Percentiles rank a stretch among this genome's conserved stretches.
Conservation (phyloP, 1,140 invertebrate species). For the Daktulosphaira vitifoliae region DNA sequence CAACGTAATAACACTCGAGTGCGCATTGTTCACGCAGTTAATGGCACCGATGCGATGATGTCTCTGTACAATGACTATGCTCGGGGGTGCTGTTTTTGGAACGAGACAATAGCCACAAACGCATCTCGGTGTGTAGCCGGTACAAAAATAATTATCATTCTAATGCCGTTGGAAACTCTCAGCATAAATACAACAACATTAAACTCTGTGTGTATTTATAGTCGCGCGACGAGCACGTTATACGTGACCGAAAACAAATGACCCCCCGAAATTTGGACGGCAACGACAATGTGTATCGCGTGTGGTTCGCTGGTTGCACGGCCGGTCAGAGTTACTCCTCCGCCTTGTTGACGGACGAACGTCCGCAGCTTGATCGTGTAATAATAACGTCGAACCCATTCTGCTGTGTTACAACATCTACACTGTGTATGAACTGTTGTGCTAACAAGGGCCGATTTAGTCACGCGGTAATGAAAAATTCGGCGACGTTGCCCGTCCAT, state of each 20-base stretch:
- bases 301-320: too few species aligned
- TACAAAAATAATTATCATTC: background rate
- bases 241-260: too few species aligned
- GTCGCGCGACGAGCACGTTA: too few species aligned
- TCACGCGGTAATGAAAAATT: background rate
- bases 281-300: too few species aligned
- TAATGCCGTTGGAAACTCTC: background rate
- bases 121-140: background rate
- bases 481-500: constrained; percentile 5
- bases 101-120: constrained; percentile 6
- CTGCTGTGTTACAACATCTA: too few species aligned
- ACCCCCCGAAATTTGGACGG: too few species aligned
- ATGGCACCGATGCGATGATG: background rate
- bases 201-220: too few species aligned
- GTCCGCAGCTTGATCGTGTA: too few species aligned
- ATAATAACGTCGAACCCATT: background rate
- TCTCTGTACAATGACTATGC: background rate
- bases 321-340: too few species aligned
- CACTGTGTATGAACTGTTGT: background rate
- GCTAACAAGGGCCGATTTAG: constrained; percentile 1
- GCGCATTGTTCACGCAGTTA: constrained; percentile 16
- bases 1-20: too few species aligned
- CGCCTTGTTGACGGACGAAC: too few species aligned
- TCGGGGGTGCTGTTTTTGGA: constrained; percentile 1
- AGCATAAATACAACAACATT: too few species aligned